Base-by-base conservation (phyloP, 2,113 vertebrate genomes). In the Opisthocomus hoazin region DNA sequence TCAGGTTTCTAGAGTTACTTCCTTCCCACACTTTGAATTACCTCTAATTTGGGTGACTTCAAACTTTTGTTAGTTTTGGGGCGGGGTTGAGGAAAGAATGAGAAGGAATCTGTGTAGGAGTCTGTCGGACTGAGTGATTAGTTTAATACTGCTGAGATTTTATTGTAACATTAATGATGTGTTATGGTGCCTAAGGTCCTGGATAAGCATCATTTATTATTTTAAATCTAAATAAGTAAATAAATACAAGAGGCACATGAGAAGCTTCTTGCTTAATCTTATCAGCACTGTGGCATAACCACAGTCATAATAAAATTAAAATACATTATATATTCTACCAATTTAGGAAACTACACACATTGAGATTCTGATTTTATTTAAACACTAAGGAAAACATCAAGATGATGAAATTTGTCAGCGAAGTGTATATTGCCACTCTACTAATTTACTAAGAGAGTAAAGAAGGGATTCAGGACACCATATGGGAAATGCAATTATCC, bases 101-200 rank as follows among this genome's bases (percentile, higher is more conserved):
- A 76, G 66, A 87, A 82, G 15, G 14, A 82, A 64, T 84, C 64
- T 84, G 37, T 78, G 84, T 78, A 81, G 89, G 86, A 90, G 84
- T 89, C 80, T 94, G 84, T 94, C 39, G 1, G 34, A 63, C 87
- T 96, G 95, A 94, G 61, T 0, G 77, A 96, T 95, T 96, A 94
- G 81, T 95, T 97, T 95, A 96, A 95, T 97, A 94, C 61, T 95
- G 74, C 70, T 76, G 66, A 91, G 90, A 83, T 64, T 91, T 95
- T 91, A 79, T 73, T 82, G 53, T 79, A 82, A 76, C 92, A 89
- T 86, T 97, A 87, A 96, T 89, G 90, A 70, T 50, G 61, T 91
- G 61, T 84, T 91, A 39, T 3, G 1, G 8, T 85, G 87, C 87
- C 93, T 91, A 66, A 77, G 89, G 89, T 94, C 60, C 57, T 88